Percentiles rank a stretch among this genome's conserved stretches.
These are phyloP conservation scores for Metellina segmentata DNA, from an alignment of 2,888 invertebrate species.

Conservation along the genomic window DNA sequence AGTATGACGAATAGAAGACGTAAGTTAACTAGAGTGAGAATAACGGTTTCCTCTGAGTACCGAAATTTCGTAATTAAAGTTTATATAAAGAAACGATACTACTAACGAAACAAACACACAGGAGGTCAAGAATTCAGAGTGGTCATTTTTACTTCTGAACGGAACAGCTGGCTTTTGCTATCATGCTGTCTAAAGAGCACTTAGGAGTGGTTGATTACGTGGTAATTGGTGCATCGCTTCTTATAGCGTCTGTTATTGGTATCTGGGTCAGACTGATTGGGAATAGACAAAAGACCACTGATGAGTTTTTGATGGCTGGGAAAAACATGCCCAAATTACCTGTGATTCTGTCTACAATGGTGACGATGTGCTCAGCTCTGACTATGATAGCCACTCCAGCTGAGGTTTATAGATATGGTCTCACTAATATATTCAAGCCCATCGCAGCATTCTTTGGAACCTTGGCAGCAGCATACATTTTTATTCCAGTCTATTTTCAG, in stretches of 20 bases:
- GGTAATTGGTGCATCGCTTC: not conserved
- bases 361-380: constrained; percentile 1
- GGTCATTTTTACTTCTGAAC: no score
- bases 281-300: not conserved
- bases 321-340: constrained; percentile 39
- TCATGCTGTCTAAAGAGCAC: not conserved
- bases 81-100: no score
- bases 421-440: not conserved
- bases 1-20: no score
- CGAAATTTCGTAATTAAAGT: no score
- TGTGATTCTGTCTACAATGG: constrained; percentile 11
- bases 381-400: constrained; percentile 17
- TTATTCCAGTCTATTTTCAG: constrained; percentile 38
- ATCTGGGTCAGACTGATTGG: not conserved
- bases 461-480: not conserved
- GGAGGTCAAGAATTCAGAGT: no score
- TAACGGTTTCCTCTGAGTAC: no score
- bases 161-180: not conserved
- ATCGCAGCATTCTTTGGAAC: constrained; percentile 3
- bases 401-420: constrained; percentile 41
- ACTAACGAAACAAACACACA: no score
- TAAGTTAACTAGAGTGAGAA: no score
- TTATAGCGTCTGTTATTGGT: constrained; percentile 6
- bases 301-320: constrained; percentile 21
- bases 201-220: constrained; percentile 23